These are phyloP conservation scores for Dendrocincla fuliginosa DNA, from an alignment of 2,797 vertebrate genomes.

Conservation along the genomic window DNA sequence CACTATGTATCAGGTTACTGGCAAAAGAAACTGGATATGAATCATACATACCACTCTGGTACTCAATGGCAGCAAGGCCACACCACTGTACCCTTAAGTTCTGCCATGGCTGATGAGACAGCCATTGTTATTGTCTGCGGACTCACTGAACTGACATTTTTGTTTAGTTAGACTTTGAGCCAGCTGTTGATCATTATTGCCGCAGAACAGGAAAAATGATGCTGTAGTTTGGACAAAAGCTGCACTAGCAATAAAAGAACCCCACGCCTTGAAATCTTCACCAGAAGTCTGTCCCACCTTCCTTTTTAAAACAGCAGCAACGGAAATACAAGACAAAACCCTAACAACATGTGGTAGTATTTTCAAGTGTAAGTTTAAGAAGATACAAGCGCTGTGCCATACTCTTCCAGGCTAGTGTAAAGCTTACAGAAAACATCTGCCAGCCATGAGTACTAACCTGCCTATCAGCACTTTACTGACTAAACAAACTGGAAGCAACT, in stretches of 20 bases:
- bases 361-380: neutral
- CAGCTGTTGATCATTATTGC: conserved; percentile 19
- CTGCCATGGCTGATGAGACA: neutral
- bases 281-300: neutral
- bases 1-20: neutral
- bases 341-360: neutral
- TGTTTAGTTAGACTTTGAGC: neutral
- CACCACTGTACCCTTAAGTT: neutral
- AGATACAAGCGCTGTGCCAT: neutral
- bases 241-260: neutral
- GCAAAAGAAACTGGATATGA: neutral
- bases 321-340: neutral
- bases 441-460: neutral
- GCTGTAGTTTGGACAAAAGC: neutral
- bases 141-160: neutral
- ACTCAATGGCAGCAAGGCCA: neutral
- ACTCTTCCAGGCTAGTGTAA: neutral
- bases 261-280: neutral
- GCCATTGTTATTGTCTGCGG: neutral
- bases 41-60: neutral
- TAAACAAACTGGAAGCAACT: neutral
- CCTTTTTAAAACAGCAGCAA: neutral
- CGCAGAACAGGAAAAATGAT: neutral
- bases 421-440: neutral
- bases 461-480: neutral